Evolutionary conservation across 2,888 invertebrate species (phyloP).

Genomic region (Rhingia campestris): DNA sequence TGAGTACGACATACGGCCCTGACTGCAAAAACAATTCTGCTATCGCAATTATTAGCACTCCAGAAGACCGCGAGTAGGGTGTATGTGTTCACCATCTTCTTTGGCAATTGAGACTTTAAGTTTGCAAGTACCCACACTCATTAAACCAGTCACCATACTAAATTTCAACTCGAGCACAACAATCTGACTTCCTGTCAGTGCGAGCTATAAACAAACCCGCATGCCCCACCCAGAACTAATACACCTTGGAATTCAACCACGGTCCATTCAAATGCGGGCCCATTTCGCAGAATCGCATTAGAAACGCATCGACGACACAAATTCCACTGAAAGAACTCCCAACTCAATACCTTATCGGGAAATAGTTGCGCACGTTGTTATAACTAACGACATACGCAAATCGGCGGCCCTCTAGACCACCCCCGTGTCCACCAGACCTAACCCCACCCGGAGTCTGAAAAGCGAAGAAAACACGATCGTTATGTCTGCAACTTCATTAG

Average conservation of each 20-base stretch:
- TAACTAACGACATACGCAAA: constrained; percentile 16
- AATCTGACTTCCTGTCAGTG: too few species aligned
- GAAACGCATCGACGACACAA: constrained; percentile 29
- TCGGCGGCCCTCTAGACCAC: not conserved
- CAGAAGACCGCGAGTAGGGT: too few species aligned
- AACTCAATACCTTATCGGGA: constrained; percentile 54
- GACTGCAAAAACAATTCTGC: too few species aligned
- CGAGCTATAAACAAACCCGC: too few species aligned
- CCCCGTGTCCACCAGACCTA: not conserved
- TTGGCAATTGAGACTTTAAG: too few species aligned
- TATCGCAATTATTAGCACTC: too few species aligned
- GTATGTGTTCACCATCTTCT: too few species aligned
- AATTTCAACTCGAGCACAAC: too few species aligned
- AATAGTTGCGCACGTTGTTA: constrained; percentile 19
- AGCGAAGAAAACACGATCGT: constrained; percentile 52
- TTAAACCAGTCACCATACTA: too few species aligned
- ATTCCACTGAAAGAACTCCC: constrained; percentile 33
- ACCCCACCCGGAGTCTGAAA: constrained; percentile 16
- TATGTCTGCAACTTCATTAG: constrained; percentile 71
- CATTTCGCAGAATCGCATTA: constrained; percentile 59
- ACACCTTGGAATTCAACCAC: constrained; percentile 24
- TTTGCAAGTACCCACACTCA: too few species aligned
- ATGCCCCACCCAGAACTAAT: constrained; percentile 30
- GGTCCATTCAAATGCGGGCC: constrained; percentile 26
- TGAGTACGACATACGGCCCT: too few species aligned